Evolutionary conservation across 2,113 vertebrate species (phyloP).

Genomic region (Phylloscopus trochiloides): DNA sequence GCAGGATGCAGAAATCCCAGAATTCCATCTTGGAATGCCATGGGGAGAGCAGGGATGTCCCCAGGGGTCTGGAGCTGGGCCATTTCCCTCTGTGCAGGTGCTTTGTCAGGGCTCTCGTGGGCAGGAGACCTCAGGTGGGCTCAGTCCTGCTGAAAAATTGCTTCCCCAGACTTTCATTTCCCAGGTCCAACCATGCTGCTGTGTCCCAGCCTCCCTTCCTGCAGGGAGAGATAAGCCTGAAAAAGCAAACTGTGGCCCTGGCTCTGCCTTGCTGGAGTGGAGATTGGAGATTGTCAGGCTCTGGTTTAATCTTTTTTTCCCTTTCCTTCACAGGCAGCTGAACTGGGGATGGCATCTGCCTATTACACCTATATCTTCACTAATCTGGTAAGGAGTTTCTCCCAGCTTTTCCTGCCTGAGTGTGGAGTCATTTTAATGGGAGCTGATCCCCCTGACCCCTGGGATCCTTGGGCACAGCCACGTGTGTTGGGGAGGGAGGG

Average conservation of each 20-base stretch:
- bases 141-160: background rate
- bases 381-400: slow-evolving; percentile 88
- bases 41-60: background rate
- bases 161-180: background rate
- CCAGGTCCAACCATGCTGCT: background rate
- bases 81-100: background rate
- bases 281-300: slow-evolving; percentile 1
- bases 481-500: accelerated
- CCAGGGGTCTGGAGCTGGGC: background rate
- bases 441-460: background rate
- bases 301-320: slow-evolving; percentile 57
- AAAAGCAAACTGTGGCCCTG: background rate
- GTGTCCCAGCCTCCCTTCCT: background rate
- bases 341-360: slow-evolving; percentile 95
- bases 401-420: background rate
- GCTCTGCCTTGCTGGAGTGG: background rate
- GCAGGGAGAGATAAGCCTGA: background rate
- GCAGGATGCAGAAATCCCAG: background rate
- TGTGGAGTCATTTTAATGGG: background rate
- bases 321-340: slow-evolving; percentile 85
- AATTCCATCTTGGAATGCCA: accelerated
- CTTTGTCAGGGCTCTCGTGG: background rate
- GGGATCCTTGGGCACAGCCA: background rate
- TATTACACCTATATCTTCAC: slow-evolving; percentile 99
- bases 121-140: background rate